Base-by-base conservation (phyloP, 2,797 vertebrate species). In the Yasuhikotakia modesta region DNA sequence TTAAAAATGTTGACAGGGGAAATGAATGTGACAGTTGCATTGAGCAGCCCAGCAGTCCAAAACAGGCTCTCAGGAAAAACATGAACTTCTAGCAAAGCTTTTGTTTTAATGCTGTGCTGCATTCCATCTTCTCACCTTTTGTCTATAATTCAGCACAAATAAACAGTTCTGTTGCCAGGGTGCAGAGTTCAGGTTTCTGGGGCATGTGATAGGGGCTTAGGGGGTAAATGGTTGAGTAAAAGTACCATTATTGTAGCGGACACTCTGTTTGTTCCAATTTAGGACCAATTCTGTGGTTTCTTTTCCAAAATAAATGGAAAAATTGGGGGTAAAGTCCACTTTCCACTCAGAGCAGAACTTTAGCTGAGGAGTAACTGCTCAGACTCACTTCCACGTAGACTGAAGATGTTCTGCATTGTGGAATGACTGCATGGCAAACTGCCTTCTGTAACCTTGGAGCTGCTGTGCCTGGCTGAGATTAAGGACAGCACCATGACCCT, bases 141-240 rank as follows among this genome's bases (percentile, higher is more conserved):
- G 43, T 77, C 65, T 79, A n/a, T 39, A 57, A 66, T 81, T 63
- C n/a, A 70, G 57, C 60, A 67, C 48, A 85, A 79, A 79, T 30
- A 81, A 73, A 64, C 65, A 68, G 17, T 78, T 66, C 57, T 65
- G 76, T 81, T 81, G 65, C 79, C 32, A 43, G 30, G 80, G 30
- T 58, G 53, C 55, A 4, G 43, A 53, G 45, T 52, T 61, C 63
- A 76, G 70, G 80, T 76, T 61, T 66, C 55, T 65, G 45, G 48
- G 43, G 73, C 21, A 53, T 57, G 66, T 58, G 61, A 64, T 63
- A 35, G 69, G 61, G 35, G 72, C 64, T 74, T 63, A 14, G n/a
- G 35, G 70, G 45, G 53, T 70, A 73, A 78, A 5, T 71, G 70
- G 32, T 19, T 58, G 30, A 65, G 32, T 58, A 52, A 45, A 64